phyloP scores from a whole-genome alignment of 2,797 vertebrate species.

The Ceryle rudis region DNA sequence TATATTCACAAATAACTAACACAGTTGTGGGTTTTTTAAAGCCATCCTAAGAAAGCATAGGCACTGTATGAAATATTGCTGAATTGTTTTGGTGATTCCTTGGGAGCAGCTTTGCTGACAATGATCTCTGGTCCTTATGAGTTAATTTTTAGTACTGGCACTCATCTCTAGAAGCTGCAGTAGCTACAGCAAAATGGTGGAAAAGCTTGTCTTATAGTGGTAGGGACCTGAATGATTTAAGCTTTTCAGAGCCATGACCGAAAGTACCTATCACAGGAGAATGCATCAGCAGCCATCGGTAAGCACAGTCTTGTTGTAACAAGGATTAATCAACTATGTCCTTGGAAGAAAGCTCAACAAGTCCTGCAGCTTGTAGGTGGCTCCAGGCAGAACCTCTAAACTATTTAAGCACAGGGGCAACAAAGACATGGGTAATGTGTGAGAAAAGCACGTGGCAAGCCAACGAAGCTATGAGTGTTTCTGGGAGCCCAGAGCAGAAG shows the following conservation, averaged over 20 bases:
- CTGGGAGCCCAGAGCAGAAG: neutral
- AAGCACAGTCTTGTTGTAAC: neutral
- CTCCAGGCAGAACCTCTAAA: neutral
- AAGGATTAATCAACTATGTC: neutral
- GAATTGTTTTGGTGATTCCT: neutral
- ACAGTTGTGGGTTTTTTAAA: neutral
- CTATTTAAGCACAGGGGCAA: neutral
- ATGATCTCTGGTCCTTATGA: neutral
- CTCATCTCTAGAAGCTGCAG: neutral
- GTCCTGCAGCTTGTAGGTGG: neutral
- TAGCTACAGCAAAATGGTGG: neutral
- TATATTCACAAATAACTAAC: neutral
- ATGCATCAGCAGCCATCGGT: neutral
- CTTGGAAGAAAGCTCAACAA: neutral
- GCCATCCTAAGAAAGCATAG: neutral
- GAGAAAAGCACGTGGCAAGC: neutral
- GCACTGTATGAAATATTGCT: neutral
- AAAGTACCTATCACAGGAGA: neutral
- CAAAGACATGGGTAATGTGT: neutral
- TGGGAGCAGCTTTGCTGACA: neutral
- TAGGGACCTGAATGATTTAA: neutral
- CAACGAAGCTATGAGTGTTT: neutral
- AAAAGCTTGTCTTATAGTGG: neutral
- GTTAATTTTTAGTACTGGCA: neutral
- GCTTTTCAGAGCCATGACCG: neutral